Percentiles rank a stretch among this genome's conserved stretches.
phyloP scores from a whole-genome alignment of 2,888 invertebrate species.

The Cryptocephalus moraei region DNA sequence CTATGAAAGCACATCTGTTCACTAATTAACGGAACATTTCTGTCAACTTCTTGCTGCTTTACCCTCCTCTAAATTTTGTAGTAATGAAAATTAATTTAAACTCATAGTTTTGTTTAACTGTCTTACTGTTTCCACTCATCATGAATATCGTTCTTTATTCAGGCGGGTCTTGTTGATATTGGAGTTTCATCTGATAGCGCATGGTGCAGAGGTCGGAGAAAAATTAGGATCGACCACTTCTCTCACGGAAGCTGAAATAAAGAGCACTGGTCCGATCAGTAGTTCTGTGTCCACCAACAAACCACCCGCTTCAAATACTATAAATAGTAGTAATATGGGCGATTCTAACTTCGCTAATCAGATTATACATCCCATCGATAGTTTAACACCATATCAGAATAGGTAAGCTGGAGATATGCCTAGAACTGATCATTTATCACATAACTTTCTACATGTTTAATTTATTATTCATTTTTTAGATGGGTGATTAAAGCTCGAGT shows the following conservation, averaged over 20 bases:
- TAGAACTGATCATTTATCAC: background rate
- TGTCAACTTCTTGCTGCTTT: too few relatives aligned
- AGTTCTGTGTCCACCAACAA: background rate
- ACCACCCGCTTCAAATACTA: constrained; percentile 5
- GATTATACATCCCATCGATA: constrained; percentile 66
- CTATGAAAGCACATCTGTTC: too few relatives aligned
- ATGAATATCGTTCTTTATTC: constrained; percentile 17
- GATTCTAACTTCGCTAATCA: constrained; percentile 22
- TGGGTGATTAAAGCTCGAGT: constrained; percentile 91
- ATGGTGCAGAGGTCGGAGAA: constrained; percentile 60
- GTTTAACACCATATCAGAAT: constrained; percentile 89
- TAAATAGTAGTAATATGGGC: background rate
- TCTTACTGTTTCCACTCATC: too few relatives aligned
- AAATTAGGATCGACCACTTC: constrained; percentile 72
- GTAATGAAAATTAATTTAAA: too few relatives aligned
- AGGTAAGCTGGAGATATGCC: constrained; percentile 51
- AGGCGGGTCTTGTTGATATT: constrained; percentile 80
- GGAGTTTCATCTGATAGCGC: constrained; percentile 61
- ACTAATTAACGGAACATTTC: too few relatives aligned
- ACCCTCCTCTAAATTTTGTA: too few relatives aligned
- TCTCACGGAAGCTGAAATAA: constrained; percentile 17
- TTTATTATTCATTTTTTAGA: constrained; percentile 34
- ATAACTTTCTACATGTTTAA: background rate
- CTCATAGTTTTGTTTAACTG: too few relatives aligned
- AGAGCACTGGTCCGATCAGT: background rate